Conservation (phyloP, 1,140 invertebrate species). For the Drosophila bocqueti region DNA sequence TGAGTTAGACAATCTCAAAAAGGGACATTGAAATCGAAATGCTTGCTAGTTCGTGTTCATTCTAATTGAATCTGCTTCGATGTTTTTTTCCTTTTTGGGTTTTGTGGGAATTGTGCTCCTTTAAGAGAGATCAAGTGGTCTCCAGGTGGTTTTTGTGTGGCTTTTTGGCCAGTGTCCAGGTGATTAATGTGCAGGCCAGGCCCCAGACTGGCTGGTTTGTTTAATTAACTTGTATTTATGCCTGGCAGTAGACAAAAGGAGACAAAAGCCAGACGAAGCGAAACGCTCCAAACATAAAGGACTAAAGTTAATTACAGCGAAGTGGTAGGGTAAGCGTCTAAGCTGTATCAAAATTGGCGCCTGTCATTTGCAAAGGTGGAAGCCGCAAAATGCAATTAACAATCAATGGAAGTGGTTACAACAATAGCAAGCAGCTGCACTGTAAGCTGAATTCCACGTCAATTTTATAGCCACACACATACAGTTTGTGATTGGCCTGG, state of each 20-base stretch:
- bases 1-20: conserved; percentile 24
- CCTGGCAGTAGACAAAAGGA: conserved; percentile 13
- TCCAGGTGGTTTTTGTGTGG: conserved; percentile 18
- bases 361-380: background rate
- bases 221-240: conserved; percentile 74
- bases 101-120: conserved; percentile 2
- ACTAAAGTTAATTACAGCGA: conserved; percentile 5
- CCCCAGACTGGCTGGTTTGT: conserved; percentile 43
- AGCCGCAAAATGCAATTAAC: conserved; percentile 34
- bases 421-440: conserved; percentile 12
- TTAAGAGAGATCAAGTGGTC: conserved; percentile 39
- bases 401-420: conserved; percentile 8
- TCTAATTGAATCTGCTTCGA: conserved; percentile 62
- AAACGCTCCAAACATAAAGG: background rate
- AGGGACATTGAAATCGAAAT: conserved; percentile 51
- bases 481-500: conserved; percentile 15
- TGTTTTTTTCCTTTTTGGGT: background rate
- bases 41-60: conserved; percentile 43
- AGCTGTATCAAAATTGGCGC: conserved; percentile 3
- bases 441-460: conserved; percentile 17
- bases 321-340: conserved; percentile 7
- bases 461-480: conserved; percentile 13
- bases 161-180: conserved; percentile 60
- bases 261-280: conserved; percentile 24
- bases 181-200: conserved; percentile 72